Evolutionary conservation across 2,113 vertebrate genomes (phyloP).

Genomic region (Ammospiza nelsoni): DNA sequence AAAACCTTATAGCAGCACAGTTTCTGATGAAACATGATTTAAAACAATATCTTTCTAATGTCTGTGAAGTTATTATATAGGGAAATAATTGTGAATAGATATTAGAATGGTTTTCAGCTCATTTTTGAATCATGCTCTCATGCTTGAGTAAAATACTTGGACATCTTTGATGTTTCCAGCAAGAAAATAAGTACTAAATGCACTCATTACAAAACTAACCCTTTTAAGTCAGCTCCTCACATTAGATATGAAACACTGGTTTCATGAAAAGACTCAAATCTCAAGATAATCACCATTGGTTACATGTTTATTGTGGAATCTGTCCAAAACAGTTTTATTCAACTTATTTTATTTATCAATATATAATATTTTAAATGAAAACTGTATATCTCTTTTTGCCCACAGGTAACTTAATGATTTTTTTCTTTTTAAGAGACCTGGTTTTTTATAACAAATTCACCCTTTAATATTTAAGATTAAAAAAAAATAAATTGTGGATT

Average conservation of each 20-base stretch:
- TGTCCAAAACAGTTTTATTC: not conserved
- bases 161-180: not conserved
- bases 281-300: not conserved
- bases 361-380: not conserved
- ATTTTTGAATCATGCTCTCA: not conserved
- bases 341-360: not conserved
- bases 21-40: not conserved
- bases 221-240: not conserved
- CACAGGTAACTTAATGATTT: not conserved
- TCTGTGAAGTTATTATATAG: not conserved
- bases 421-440: not conserved
- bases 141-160: not conserved
- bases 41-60: not conserved
- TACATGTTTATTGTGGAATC: not conserved
- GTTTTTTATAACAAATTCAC: not conserved
- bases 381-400: rapidly evolving
- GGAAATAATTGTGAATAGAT: not conserved
- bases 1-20: not conserved
- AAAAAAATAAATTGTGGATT: not conserved
- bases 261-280: not conserved
- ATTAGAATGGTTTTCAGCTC: not conserved
- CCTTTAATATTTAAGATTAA: not conserved
- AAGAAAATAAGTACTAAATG: not conserved
- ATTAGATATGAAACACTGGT: not conserved
- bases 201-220: not conserved